Evolutionary conservation across 2,888 invertebrate species (phyloP).

Genomic region (Coenonympha arcania): DNA sequence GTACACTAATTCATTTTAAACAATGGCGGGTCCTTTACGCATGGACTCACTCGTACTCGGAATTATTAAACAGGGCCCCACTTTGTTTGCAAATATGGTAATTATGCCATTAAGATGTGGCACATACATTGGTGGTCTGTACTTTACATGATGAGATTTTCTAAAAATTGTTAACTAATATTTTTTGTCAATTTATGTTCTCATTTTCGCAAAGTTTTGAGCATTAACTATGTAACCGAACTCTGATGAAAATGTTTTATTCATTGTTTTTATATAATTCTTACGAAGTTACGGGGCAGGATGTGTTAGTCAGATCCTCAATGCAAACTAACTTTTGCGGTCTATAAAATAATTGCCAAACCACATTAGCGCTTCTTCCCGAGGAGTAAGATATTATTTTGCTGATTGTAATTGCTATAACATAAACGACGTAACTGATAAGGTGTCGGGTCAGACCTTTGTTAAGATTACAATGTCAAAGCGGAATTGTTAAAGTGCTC

Average conservation of each 20-base stretch:
- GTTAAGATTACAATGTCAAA: conserved; percentile 63
- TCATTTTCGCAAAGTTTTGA: too few relatives aligned
- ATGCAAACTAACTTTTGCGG: conserved; percentile 19
- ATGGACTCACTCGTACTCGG: conserved; percentile 1
- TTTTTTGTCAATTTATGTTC: neutral
- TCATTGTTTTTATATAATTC: conserved; percentile 16
- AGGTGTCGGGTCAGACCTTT: conserved; percentile 62
- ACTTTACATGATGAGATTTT: too few relatives aligned
- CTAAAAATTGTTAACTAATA: neutral
- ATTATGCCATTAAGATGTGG: conserved; percentile 20
- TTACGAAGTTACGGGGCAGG: conserved; percentile 22
- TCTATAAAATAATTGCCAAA: neutral
- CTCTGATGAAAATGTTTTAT: neutral
- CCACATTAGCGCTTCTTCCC: conserved; percentile 8
- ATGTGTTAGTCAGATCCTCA: conserved; percentile 26
- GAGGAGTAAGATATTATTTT: conserved; percentile 19
- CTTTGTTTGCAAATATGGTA: conserved; percentile 16
- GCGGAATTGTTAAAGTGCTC: conserved; percentile 42
- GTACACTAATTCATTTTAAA: too few relatives aligned
- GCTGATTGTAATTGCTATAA: conserved; percentile 33
- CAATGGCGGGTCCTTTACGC: neutral
- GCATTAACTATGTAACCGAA: too few relatives aligned
- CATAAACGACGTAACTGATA: conserved; percentile 45
- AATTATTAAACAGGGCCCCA: conserved; percentile 13
- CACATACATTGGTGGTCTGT: neutral